A percentile compares a stretch with the other conserved stretches of the same genome.
Conservation (phyloP, 2,113 vertebrate species). For the Agelaius tricolor region DNA sequence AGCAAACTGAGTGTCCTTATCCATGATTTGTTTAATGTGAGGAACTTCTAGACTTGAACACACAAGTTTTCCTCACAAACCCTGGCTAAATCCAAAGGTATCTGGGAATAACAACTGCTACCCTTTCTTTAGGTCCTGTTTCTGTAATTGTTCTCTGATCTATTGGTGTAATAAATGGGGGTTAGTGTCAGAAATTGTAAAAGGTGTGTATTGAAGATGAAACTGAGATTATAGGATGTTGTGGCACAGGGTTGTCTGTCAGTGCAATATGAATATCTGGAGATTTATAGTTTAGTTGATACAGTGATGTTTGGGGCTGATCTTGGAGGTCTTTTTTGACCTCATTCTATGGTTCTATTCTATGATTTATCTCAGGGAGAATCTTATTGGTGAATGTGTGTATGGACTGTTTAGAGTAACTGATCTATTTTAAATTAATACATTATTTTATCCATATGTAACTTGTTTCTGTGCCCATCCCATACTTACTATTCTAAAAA, state of each 20-base stretch:
- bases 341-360: background rate
- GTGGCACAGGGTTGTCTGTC: background rate
- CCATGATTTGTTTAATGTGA: background rate
- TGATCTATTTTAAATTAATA: background rate
- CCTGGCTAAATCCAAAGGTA: background rate
- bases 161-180: background rate
- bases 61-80: background rate
- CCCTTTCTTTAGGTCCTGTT: background rate
- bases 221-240: background rate
- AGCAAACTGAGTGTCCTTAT: background rate
- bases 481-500: background rate
- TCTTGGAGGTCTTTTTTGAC: background rate
- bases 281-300: background rate
- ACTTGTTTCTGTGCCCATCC: background rate
- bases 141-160: background rate
- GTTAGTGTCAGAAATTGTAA: background rate
- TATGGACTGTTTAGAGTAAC: background rate
- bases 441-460: background rate
- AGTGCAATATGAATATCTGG: background rate
- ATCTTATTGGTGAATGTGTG: background rate
- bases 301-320: background rate
- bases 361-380: background rate
- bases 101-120: background rate
- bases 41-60: background rate
- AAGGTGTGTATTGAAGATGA: background rate